Evolutionary conservation across 2,113 vertebrate genomes (phyloP).

Genomic region (Vireo altiloquus): DNA sequence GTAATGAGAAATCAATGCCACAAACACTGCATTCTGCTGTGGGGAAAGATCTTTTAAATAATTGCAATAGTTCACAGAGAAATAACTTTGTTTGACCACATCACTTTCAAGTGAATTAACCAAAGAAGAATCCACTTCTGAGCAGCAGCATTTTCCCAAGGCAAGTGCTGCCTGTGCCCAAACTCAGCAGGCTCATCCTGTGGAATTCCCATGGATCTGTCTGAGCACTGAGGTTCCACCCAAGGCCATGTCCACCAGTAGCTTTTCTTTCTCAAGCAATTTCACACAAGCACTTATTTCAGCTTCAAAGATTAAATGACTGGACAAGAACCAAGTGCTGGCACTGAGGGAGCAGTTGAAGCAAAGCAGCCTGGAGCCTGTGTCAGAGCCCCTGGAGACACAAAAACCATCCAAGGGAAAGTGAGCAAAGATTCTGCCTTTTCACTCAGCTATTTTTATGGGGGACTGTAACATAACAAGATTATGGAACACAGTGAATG

Average conservation of each 20-base stretch:
- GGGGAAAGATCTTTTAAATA: background rate
- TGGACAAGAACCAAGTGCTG: conserved; percentile 40
- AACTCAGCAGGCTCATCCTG: background rate
- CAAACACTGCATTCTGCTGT: background rate
- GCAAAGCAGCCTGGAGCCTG: background rate
- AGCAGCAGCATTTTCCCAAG: conserved; percentile 23
- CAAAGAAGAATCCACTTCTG: background rate
- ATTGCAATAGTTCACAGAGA: background rate
- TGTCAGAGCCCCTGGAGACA: background rate
- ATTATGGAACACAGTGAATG: conserved; percentile 3
- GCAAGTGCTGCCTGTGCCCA: background rate
- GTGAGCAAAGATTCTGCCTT: background rate
- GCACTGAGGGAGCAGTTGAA: background rate
- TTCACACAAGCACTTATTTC: conserved; percentile 31
- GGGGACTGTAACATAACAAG: background rate
- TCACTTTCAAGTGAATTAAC: background rate
- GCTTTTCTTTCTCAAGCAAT: conserved; percentile 34
- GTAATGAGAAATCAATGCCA: background rate
- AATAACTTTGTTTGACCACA: background rate
- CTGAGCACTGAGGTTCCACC: background rate
- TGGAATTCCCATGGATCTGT: background rate
- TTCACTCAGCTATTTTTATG: background rate
- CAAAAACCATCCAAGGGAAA: background rate
- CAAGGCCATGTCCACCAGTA: background rate
- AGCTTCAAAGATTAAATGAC: conserved; percentile 27